A percentile compares a stretch with the other conserved stretches of the same genome.
phyloP scores from a whole-genome alignment of 2,888 invertebrate genomes.

The Marasmarcha lunaedactyla region DNA sequence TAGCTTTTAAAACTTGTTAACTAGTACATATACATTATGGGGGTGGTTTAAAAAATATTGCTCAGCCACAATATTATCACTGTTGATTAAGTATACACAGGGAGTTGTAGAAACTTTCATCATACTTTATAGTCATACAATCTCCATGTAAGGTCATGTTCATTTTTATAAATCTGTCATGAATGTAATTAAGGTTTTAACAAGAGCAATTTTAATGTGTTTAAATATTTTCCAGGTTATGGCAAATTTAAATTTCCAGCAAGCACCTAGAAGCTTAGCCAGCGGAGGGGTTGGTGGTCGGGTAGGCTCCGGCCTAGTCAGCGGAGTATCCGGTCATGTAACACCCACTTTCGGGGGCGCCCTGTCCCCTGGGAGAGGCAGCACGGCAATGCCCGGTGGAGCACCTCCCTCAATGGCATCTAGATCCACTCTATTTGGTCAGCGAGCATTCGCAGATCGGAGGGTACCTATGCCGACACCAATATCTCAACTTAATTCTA shows the following conservation, averaged over 20 bases:
- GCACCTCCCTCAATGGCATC: slow-evolving; percentile 71
- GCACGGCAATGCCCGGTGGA: slow-evolving; percentile 56
- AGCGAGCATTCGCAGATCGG: slow-evolving; percentile 83
- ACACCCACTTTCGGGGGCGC: slow-evolving; percentile 64
- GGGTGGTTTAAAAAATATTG: no score
- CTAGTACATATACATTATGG: no score
- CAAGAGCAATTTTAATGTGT: no score
- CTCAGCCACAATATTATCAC: no score
- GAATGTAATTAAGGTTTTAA: no score
- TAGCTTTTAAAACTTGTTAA: no score
- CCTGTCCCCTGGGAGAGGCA: slow-evolving; percentile 52
- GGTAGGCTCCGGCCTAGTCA: slow-evolving; percentile 78
- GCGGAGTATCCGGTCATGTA: slow-evolving; percentile 73
- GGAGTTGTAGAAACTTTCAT: no score
- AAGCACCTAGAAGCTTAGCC: slow-evolving; percentile 89
- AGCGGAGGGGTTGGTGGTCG: slow-evolving; percentile 72
- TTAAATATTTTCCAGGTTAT: slow-evolving; percentile 82
- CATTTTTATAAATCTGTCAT: no score
- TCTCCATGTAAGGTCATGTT: no score
- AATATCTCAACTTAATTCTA: slow-evolving; percentile 65
- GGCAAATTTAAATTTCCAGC: slow-evolving; percentile 94
- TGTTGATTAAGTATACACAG: no score
- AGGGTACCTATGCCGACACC: slow-evolving; percentile 75
- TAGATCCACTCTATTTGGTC: slow-evolving; percentile 78
- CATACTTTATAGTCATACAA: no score